Percentiles rank a stretch among this genome's conserved stretches.
Conservation (phyloP, 2,888 invertebrate genomes). For the Tiliacea aurago region DNA sequence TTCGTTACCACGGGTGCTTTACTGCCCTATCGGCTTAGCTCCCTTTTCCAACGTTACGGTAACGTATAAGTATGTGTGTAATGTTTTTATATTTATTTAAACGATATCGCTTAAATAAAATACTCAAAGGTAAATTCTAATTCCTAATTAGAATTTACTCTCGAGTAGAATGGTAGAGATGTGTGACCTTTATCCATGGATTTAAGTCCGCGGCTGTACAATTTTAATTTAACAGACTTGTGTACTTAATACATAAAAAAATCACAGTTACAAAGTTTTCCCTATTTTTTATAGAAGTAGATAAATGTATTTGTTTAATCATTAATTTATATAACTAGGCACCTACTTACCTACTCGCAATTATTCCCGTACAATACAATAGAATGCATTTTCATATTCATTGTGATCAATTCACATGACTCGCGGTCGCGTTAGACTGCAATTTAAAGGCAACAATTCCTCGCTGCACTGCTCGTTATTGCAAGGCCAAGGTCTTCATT, state of each 20-base stretch:
- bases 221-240: not conserved
- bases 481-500: slow-evolving; percentile 56
- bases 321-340: not conserved
- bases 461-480: slow-evolving; percentile 42
- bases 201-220: not conserved
- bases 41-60: not conserved
- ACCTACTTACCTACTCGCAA: not conserved
- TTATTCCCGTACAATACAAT: slow-evolving; percentile 17
- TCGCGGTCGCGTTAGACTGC: slow-evolving; percentile 26
- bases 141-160: not conserved
- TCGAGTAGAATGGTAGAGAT: not conserved
- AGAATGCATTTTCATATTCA: slow-evolving; percentile 32
- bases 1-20: slow-evolving; percentile 20
- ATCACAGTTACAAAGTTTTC: not conserved
- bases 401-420: slow-evolving; percentile 34
- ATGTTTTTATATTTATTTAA: too few relatives aligned
- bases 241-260: not conserved
- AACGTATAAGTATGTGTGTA: not conserved
- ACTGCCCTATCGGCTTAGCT: slow-evolving; percentile 23
- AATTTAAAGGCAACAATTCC: slow-evolving; percentile 48
- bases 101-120: too few relatives aligned
- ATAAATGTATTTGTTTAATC: not conserved
- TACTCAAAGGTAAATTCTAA: too few relatives aligned
- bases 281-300: too few relatives aligned
- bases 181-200: not conserved